A percentile compares a stretch with the other conserved stretches of the same genome.
Conservation (phyloP, 2,797 vertebrate genomes). For the Oreortyx pictus region DNA sequence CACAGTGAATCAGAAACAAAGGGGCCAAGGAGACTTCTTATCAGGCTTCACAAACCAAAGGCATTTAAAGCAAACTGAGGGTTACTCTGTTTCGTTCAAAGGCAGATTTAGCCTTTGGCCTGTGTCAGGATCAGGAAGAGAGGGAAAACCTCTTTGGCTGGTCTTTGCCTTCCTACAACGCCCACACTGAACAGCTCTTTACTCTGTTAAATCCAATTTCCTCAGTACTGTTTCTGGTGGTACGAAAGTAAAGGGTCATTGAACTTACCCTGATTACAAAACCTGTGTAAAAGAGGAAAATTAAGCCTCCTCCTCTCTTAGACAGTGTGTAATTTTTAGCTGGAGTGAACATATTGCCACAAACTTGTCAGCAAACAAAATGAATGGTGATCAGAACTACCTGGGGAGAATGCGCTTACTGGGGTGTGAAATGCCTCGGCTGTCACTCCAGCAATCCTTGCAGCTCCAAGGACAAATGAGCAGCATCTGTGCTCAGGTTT, state of each 20-base stretch:
- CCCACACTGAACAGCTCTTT: accelerated
- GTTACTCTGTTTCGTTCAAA: not conserved
- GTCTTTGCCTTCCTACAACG: not conserved
- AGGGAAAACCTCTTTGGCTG: not conserved
- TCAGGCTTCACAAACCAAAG: not conserved
- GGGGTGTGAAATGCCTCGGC: constrained; percentile 26
- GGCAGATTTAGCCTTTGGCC: not conserved
- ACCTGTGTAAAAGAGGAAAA: constrained; percentile 7
- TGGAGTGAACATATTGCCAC: constrained; percentile 4
- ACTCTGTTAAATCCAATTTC: not conserved
- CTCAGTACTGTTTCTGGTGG: not conserved
- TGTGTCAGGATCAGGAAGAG: not conserved
- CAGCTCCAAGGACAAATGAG: constrained; percentile 28
- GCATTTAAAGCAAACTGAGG: not conserved
- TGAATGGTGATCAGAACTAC: not conserved
- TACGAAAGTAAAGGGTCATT: not conserved
- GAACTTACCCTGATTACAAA: constrained; percentile 6
- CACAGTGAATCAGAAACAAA: not conserved
- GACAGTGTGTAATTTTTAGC: not conserved
- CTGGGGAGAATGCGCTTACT: constrained; percentile 13
- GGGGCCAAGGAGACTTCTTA: not conserved
- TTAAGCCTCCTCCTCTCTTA: not conserved
- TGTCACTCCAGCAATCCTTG: not conserved
- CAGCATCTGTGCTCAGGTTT: not conserved
- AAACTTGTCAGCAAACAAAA: not conserved